Evolutionary conservation across 2,113 vertebrate genomes (phyloP).

Genomic region (Aspiorhynchus laticeps): DNA sequence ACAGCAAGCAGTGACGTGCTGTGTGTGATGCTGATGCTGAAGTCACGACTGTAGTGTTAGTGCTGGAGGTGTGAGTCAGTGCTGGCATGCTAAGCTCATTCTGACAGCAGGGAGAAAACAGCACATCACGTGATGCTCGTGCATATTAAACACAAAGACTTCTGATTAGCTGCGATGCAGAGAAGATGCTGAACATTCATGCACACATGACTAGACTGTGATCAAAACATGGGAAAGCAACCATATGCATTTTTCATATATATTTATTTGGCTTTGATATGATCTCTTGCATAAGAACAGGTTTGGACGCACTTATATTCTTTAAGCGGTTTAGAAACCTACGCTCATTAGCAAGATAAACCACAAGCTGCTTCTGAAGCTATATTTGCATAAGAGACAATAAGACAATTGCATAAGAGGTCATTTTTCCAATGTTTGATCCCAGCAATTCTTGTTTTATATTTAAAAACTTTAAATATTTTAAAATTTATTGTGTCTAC

Average conservation of each 20-base stretch:
- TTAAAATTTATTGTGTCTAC: no score
- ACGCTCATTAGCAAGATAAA: no score
- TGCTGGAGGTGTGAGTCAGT: slow-evolving; percentile 6
- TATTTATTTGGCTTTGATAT: not conserved
- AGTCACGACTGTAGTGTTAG: slow-evolving; percentile 7
- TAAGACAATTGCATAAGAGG: no score
- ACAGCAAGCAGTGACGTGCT: not conserved
- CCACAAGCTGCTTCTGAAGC: no score
- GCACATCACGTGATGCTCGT: not conserved
- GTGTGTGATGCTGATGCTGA: not conserved
- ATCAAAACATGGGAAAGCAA: no score
- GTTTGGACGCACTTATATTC: no score
- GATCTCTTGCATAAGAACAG: not conserved
- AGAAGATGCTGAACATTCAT: not conserved
- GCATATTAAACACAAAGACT: not conserved
- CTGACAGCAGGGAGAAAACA: slow-evolving; percentile 39
- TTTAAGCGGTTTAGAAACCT: no score
- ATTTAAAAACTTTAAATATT: no score
- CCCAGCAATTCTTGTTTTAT: no score
- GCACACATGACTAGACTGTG: no score
- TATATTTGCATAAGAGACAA: no score
- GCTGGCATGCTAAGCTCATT: slow-evolving; percentile 48
- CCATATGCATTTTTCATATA: not conserved
- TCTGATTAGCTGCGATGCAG: not conserved
- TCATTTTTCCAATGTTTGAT: no score